These are phyloP conservation scores for Apoderus coryli DNA, from an alignment of 2,888 invertebrate species.

Conservation along the genomic window DNA sequence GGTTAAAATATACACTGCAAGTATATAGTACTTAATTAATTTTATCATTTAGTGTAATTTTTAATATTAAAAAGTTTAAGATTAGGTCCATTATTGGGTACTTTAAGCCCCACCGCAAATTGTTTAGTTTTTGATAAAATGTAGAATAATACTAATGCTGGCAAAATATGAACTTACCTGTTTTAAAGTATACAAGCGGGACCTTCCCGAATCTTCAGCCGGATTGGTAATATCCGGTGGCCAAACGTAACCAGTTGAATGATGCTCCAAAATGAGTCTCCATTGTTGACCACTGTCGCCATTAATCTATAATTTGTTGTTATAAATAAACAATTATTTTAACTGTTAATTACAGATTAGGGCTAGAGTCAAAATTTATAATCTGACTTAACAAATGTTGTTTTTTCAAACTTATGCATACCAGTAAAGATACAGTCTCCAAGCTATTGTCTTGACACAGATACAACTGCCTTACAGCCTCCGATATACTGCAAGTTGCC, in stretches of 20 bases:
- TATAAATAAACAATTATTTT: constrained; percentile 5
- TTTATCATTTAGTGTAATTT: too few relatives aligned
- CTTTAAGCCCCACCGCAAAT: too few relatives aligned
- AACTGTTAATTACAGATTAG: not conserved
- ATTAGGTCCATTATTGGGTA: too few relatives aligned
- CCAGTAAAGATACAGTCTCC: constrained; percentile 46
- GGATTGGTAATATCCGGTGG: constrained; percentile 32
- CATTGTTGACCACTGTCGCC: constrained; percentile 55
- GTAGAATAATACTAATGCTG: too few relatives aligned
- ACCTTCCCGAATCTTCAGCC: constrained; percentile 31
- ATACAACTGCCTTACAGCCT: constrained; percentile 45
- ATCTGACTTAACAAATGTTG: too few relatives aligned
- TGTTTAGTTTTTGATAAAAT: too few relatives aligned
- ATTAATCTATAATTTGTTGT: too few relatives aligned
- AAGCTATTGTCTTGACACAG: constrained; percentile 59
- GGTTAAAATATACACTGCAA: too few relatives aligned
- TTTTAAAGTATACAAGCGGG: constrained; percentile 47
- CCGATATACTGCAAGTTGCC: constrained; percentile 48
- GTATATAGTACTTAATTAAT: too few relatives aligned
- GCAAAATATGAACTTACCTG: too few relatives aligned
- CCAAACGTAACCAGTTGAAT: constrained; percentile 59
- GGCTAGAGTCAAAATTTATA: too few relatives aligned
- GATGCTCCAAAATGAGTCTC: constrained; percentile 68
- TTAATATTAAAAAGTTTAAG: too few relatives aligned
- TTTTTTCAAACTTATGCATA: constrained; percentile 34